These are phyloP conservation scores for Malurus cyaneus DNA, from an alignment of 2,113 vertebrate genomes.

Conservation along the genomic window DNA sequence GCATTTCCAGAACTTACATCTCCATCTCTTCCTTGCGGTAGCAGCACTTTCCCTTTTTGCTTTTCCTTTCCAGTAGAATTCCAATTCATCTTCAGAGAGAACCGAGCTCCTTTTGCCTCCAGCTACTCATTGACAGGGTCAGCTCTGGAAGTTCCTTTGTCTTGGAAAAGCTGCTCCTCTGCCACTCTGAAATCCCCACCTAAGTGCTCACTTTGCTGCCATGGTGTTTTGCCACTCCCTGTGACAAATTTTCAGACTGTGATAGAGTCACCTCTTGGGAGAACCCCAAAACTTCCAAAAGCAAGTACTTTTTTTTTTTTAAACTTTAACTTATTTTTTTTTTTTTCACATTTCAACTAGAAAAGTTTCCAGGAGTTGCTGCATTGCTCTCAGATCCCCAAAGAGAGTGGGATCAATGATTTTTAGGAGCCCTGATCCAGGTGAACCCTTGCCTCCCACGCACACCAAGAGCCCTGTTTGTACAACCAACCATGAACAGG, in stretches of 20 bases:
- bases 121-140: background rate
- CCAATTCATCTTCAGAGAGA: background rate
- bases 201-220: background rate
- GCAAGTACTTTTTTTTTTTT: background rate
- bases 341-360: background rate
- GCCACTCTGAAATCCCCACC: background rate
- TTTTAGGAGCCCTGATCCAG: background rate
- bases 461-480: background rate
- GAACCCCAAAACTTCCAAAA: background rate
- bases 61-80: background rate
- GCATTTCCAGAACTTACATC: background rate
- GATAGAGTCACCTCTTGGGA: background rate
- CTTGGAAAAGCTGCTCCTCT: background rate
- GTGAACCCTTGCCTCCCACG: background rate
- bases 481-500: fast-evolving
- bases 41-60: background rate
- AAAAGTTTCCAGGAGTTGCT: background rate
- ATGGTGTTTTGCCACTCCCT: background rate
- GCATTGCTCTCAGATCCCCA: background rate
- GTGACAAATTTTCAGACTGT: background rate
- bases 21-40: background rate
- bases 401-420: background rate
- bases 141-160: background rate
- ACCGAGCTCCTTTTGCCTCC: background rate
- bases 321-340: too few relatives aligned